Evolutionary conservation across 2,113 vertebrate species (phyloP).

Genomic region (Oreocharis arfaki): DNA sequence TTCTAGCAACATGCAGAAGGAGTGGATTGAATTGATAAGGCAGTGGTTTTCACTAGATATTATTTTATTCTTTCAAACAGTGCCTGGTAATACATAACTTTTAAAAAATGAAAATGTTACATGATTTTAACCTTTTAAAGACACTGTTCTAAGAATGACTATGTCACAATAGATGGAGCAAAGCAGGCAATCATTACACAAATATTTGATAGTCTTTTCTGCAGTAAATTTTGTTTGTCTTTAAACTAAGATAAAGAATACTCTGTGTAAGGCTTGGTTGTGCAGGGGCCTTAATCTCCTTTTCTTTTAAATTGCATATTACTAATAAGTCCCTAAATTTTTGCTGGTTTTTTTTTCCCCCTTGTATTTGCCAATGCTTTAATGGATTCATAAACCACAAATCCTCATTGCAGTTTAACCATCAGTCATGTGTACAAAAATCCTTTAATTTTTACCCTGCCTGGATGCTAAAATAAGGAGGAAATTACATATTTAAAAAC

Average conservation of each 20-base stretch:
- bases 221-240: background rate
- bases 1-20: background rate
- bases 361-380: background rate
- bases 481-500: constrained; percentile 46
- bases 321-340: background rate
- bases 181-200: background rate
- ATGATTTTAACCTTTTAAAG: background rate
- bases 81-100: background rate
- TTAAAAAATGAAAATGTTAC: background rate
- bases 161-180: background rate
- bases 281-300: background rate
- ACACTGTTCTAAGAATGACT: background rate
- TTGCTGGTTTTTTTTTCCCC: background rate
- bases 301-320: background rate
- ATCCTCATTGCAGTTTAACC: constrained; percentile 21
- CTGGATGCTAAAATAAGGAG: constrained; percentile 12
- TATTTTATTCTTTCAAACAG: background rate
- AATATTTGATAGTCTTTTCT: background rate
- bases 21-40: background rate
- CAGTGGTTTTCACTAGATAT: background rate
- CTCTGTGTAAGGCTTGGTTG: background rate
- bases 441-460: constrained; percentile 33
- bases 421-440: background rate
- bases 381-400: background rate
- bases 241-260: background rate